Evolutionary conservation across 2,888 invertebrate species (phyloP).

Genomic region (Chymomyza caudatula): DNA sequence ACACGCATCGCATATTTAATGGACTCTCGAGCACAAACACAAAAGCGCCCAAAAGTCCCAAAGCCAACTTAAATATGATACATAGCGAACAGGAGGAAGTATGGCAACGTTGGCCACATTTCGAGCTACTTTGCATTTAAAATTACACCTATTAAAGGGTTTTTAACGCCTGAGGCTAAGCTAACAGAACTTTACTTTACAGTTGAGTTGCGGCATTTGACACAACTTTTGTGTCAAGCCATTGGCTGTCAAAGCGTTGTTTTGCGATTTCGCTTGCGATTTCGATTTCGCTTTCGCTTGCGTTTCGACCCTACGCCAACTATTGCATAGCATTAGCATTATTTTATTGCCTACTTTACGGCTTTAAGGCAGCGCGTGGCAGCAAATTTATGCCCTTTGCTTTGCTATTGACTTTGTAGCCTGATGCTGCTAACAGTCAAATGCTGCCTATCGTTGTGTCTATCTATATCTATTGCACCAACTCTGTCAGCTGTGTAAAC

Average conservation of each 20-base stretch:
- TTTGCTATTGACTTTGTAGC: constrained; percentile 59
- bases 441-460: constrained; percentile 11
- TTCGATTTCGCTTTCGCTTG: neutral
- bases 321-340: constrained; percentile 45
- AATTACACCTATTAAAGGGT: constrained; percentile 13
- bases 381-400: constrained; percentile 15
- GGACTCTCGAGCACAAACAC: neutral
- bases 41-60: neutral
- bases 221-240: constrained; percentile 32
- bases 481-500: neutral
- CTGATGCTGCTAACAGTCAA: neutral
- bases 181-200: constrained; percentile 4
- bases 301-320: neutral
- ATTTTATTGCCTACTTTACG: constrained; percentile 39
- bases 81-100: neutral
- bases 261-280: neutral
- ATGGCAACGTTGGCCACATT: neutral
- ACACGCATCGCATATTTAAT: constrained; percentile 42
- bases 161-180: constrained; percentile 3
- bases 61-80: neutral
- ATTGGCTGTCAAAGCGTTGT: constrained; percentile 32
- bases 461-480: constrained; percentile 46
- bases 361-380: constrained; percentile 37
- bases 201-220: constrained; percentile 18
- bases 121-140: constrained; percentile 8